Conservation (phyloP, 2,888 invertebrate genomes). For the Malachius bipustulatus region DNA sequence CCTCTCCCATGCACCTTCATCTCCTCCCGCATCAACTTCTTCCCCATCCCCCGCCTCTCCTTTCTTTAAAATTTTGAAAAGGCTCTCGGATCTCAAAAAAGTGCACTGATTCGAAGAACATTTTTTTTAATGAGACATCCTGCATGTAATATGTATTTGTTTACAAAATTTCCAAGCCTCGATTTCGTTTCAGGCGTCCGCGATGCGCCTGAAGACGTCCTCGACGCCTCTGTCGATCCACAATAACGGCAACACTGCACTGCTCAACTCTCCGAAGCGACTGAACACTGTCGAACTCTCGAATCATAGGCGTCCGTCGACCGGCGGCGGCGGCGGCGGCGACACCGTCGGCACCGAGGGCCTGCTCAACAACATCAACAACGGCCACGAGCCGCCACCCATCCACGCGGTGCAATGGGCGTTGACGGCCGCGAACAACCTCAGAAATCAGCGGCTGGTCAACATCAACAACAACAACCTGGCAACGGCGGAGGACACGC, state of each 20-base stretch:
- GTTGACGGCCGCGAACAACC: conserved; percentile 12
- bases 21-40: too few species aligned
- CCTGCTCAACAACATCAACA: conserved; percentile 14
- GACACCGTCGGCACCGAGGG: conserved; percentile 9
- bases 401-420: conserved; percentile 7
- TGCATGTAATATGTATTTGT: too few species aligned
- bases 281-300: conserved; percentile 32
- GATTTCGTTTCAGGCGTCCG: conserved; percentile 30
- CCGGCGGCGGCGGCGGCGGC: conserved; percentile 14
- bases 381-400: conserved; percentile 11
- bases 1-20: too few species aligned
- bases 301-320: conserved; percentile 21
- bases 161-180: too few species aligned
- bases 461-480: conserved; percentile 36
- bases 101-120: too few species aligned
- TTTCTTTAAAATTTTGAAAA: too few species aligned
- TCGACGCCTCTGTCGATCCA: conserved; percentile 34
- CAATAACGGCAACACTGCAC: conserved; percentile 32
- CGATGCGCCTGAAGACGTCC: conserved; percentile 37
- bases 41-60: too few species aligned
- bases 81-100: too few species aligned
- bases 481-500: conserved; percentile 31
- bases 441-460: conserved; percentile 24
- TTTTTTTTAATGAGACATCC: too few species aligned
- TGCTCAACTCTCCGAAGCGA: conserved; percentile 35